A percentile compares a stretch with the other conserved stretches of the same genome.
These are phyloP conservation scores for Peromyscus californicus DNA, from an alignment of 2,113 vertebrate genomes.

Conservation along the genomic window DNA sequence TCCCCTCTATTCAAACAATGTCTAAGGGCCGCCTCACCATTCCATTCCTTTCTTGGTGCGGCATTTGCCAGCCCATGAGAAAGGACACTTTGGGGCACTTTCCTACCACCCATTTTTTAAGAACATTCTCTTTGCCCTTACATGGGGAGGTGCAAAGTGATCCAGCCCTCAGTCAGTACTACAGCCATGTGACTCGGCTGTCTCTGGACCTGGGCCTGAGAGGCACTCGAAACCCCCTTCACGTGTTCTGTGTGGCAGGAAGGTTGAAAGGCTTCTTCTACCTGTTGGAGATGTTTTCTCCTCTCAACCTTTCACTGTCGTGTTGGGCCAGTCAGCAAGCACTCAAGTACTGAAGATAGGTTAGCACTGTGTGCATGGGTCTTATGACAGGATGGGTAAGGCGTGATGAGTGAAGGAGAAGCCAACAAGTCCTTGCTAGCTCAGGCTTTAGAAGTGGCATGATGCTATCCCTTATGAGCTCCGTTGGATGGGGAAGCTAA, in stretches of 20 bases:
- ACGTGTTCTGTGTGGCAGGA: not conserved
- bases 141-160: not conserved
- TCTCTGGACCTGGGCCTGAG: not conserved
- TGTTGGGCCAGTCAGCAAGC: not conserved
- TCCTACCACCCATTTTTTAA: not conserved
- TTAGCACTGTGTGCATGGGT: not conserved
- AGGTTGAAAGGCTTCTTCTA: not conserved
- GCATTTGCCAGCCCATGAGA: not conserved
- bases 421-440: not conserved
- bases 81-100: not conserved
- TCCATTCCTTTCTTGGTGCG: slow-evolving; percentile 54
- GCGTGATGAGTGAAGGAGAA: not conserved
- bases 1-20: not conserved
- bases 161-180: not conserved
- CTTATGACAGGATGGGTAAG: not conserved
- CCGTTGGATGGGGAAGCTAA: not conserved
- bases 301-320: not conserved
- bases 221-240: not conserved
- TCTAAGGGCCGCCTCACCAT: not conserved
- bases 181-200: rapidly evolving
- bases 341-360: not conserved
- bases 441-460: not conserved
- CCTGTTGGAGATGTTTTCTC: not conserved
- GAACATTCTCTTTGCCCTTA: not conserved
- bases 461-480: not conserved